Evolutionary conservation across 1,140 invertebrate genomes (phyloP).

Genomic region (Polypedilum pembai): DNA sequence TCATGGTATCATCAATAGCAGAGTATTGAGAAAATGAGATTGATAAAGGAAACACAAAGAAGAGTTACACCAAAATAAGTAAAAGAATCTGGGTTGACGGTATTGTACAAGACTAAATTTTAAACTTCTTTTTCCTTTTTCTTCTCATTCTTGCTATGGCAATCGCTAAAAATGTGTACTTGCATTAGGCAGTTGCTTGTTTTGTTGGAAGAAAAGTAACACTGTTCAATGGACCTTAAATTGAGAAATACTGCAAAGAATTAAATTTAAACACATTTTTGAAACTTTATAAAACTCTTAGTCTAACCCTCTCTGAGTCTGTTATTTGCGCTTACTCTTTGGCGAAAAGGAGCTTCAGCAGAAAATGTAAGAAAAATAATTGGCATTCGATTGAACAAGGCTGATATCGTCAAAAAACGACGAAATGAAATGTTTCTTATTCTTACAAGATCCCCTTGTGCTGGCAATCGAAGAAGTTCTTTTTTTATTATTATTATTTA

Average conservation of each 20-base stretch:
- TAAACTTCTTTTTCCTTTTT: neutral
- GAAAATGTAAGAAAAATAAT: conserved; percentile 29
- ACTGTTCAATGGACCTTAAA: neutral
- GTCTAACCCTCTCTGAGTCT: neutral
- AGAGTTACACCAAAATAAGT: neutral
- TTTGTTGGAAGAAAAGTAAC: neutral
- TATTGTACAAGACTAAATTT: conserved; percentile 22
- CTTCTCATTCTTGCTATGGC: neutral
- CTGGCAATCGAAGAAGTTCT: neutral
- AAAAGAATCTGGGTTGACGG: conserved; percentile 25
- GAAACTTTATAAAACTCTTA: neutral
- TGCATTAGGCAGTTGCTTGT: neutral
- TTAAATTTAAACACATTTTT: conserved; percentile 22
- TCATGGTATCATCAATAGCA: neutral
- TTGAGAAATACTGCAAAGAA: conserved; percentile 26
- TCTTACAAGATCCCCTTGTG: neutral
- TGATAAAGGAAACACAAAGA: neutral
- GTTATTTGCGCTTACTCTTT: neutral
- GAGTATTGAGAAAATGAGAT: neutral
- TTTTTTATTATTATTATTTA: neutral
- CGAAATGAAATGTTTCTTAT: conserved; percentile 14
- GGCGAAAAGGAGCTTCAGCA: conserved; percentile 6
- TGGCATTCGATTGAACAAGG: conserved; percentile 23
- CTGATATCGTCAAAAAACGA: conserved; percentile 27
- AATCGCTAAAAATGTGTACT: neutral